Conservation (phyloP, 2,113 vertebrate genomes). For the Loxodonta africana region DNA sequence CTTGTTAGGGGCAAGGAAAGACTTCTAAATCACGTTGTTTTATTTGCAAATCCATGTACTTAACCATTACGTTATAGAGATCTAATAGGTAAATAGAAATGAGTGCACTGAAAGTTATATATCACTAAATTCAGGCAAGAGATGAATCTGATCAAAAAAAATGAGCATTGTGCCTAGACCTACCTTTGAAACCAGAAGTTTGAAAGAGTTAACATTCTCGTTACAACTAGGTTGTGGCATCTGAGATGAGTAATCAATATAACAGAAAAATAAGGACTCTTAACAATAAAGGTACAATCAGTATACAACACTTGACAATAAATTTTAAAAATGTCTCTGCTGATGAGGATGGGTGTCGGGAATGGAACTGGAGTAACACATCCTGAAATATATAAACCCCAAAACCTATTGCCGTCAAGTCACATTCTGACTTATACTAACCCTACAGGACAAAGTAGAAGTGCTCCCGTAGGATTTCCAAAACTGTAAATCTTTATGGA, state of each 20-base stretch:
- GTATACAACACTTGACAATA: background rate
- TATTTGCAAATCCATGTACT: conserved; percentile 13
- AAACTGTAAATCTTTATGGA: no score
- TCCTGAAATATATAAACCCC: background rate
- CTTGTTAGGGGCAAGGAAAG: background rate
- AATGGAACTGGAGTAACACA: conserved; percentile 21
- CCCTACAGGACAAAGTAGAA: no score
- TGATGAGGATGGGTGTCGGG: rapidly evolving
- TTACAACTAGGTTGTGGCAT: background rate
- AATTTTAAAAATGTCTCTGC: background rate
- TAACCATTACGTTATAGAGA: conserved; percentile 12
- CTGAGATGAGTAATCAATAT: background rate
- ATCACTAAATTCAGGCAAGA: conserved; percentile 10
- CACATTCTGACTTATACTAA: no score
- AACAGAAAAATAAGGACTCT: conserved; percentile 21
- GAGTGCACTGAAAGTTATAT: conserved; percentile 16
- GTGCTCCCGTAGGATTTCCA: no score
- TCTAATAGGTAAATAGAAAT: background rate
- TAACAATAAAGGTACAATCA: background rate
- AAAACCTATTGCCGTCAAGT: no score
- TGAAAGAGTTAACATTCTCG: background rate
- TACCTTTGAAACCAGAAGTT: conserved; percentile 7
- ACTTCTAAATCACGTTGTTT: conserved; percentile 36
- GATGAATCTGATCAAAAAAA: background rate
- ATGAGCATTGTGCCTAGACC: background rate